Base-by-base conservation (phyloP, 1,140 invertebrate genomes). In the Ceratosolen solmsi region DNA sequence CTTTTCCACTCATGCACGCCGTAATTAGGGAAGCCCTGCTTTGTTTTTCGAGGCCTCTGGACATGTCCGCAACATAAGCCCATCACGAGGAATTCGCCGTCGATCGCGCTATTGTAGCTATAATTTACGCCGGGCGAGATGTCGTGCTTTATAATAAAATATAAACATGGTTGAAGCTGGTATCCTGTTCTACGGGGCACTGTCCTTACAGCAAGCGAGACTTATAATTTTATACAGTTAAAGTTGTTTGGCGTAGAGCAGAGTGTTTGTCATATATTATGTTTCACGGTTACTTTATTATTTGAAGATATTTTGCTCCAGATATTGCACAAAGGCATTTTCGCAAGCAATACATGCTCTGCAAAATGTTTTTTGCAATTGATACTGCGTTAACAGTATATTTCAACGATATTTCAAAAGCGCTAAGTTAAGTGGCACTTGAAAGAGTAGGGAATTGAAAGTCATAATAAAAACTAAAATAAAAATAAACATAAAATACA, bases 1-100 rank as follows among this genome's bases (percentile, higher is more conserved):
- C 41, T 80, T n/a, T n/a, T 54, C 72, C 71, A 80, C 75, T 80
- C 79, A 56, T 80, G 38, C 54, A 49, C 9, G 15, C 38, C 15
- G n/a, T 25, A 51, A 51, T 65, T 77, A 77, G 60, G 11, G 41
- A 11, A 13, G 58, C 22, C 41, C n/a, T 2, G 15, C 63, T 22
- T 68, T 68, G 60, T 36, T 36, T 68, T 38, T 2, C 33, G 33
- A 33, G 36, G 36, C 3, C 17, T 1, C n/a, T 3, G 36, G 9
- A 38, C 15, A 17, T 30, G 1, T 15, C 13, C 60, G 27, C 13
- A 5, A 8, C 30, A 20, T 7, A 25, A 36, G 17, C 36, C 20
- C 4, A 22, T 38, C 17, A 22, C 33, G 20, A 38, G 17, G 17
- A 7, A 68, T 9, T 68, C 38, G 36, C 3, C 3, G 60, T n/a